Percentiles rank a stretch among this genome's conserved stretches.
phyloP scores from a whole-genome alignment of 2,888 invertebrate species.

The Agrochola macilenta region DNA sequence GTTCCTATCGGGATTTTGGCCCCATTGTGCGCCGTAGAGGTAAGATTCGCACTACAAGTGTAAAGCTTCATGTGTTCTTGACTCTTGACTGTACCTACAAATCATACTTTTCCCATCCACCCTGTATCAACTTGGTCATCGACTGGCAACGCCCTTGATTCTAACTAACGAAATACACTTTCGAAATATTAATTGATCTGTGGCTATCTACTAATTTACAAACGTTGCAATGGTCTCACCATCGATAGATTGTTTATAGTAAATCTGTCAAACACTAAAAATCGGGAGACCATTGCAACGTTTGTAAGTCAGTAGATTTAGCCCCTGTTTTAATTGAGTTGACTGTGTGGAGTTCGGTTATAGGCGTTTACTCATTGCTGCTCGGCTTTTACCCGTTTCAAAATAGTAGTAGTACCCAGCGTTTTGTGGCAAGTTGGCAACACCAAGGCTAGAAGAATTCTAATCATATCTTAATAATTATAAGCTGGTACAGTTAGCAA shows the following conservation, averaged over 20 bases:
- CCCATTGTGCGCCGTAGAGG: no score
- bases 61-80: no score
- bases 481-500: not conserved
- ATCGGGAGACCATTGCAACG: not conserved
- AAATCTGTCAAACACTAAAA: not conserved
- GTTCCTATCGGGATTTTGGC: no score
- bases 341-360: not conserved
- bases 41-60: no score
- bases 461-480: not conserved
- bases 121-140: no score
- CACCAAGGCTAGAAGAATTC: not conserved
- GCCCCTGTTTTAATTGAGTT: not conserved
- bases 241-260: no score
- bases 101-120: no score
- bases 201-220: not conserved
- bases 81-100: no score
- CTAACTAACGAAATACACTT: not conserved
- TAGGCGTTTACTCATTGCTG: not conserved
- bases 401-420: not conserved
- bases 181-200: not conserved
- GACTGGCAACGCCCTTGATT: no score
- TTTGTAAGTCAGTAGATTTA: not conserved
- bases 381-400: not conserved
- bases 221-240: not conserved
- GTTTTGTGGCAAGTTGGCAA: not conserved